Conservation (phyloP, 2,113 vertebrate genomes). For the Ginglymostoma cirratum region DNA sequence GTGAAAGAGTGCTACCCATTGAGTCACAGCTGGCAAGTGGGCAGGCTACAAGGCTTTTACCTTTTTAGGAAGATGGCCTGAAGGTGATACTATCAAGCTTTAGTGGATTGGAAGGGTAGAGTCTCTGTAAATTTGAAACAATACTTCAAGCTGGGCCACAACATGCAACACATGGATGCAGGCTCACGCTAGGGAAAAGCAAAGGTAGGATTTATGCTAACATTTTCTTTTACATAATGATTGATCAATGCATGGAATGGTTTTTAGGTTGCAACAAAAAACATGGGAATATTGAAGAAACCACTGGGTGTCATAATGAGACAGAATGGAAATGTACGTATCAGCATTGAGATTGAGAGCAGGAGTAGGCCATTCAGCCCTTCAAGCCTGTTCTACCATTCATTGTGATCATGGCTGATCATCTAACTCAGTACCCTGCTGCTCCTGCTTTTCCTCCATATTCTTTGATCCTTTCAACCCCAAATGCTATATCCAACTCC, state of each 20-base stretch:
- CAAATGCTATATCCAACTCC: no score
- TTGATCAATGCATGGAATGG: background rate
- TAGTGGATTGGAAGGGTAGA: background rate
- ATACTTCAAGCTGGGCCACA: background rate
- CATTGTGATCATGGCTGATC: no score
- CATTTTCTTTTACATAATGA: background rate
- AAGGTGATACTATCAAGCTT: background rate
- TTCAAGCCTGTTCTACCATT: no score
- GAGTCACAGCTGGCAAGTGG: background rate
- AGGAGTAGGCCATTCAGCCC: no score
- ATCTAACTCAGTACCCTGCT: no score
- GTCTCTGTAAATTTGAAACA: background rate
- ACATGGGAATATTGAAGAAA: background rate
- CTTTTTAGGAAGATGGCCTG: background rate
- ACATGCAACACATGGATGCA: background rate
- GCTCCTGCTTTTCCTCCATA: no score
- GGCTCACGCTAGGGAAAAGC: background rate
- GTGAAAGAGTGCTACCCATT: background rate
- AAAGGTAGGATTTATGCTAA: background rate
- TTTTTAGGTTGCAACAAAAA: background rate
- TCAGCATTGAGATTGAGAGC: no score
- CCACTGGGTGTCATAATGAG: background rate
- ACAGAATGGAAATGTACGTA: background rate
- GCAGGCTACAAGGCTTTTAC: background rate
- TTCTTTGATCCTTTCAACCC: no score